Evolutionary conservation across 2,797 vertebrate genomes (phyloP).

Genomic region (Sitta carolinensis): DNA sequence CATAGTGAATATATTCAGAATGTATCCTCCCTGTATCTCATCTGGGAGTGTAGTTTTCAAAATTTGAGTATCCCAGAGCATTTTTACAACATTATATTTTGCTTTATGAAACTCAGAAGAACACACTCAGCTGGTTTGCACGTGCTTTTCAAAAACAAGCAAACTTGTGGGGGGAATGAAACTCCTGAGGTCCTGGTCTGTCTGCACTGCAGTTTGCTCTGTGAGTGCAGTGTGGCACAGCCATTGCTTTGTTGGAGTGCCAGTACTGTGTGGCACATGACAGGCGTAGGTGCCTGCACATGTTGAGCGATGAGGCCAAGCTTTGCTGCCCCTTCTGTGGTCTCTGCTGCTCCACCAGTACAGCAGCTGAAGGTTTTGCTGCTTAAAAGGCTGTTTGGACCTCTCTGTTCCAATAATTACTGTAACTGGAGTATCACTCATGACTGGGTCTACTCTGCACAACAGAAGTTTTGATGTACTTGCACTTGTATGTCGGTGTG

Average conservation of each 20-base stretch:
- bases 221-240: background rate
- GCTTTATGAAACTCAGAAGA: background rate
- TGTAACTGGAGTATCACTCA: background rate
- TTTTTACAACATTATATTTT: background rate
- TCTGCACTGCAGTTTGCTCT: background rate
- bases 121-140: background rate
- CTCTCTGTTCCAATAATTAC: background rate
- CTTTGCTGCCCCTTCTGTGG: background rate
- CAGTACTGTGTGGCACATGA: fast-evolving
- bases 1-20: background rate
- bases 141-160: background rate
- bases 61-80: background rate
- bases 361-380: background rate
- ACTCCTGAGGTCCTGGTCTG: background rate
- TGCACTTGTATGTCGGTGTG: background rate
- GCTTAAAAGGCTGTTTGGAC: background rate
- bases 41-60: background rate
- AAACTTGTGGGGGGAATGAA: background rate
- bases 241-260: background rate
- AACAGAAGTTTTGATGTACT: background rate
- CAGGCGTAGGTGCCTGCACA: fast-evolving
- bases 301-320: fast-evolving
- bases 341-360: background rate
- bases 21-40: background rate
- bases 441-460: background rate